Percentiles rank a stretch among this genome's conserved stretches.
phyloP scores from a whole-genome alignment of 2,797 vertebrate genomes.

The Peromyscus melanophrys region DNA sequence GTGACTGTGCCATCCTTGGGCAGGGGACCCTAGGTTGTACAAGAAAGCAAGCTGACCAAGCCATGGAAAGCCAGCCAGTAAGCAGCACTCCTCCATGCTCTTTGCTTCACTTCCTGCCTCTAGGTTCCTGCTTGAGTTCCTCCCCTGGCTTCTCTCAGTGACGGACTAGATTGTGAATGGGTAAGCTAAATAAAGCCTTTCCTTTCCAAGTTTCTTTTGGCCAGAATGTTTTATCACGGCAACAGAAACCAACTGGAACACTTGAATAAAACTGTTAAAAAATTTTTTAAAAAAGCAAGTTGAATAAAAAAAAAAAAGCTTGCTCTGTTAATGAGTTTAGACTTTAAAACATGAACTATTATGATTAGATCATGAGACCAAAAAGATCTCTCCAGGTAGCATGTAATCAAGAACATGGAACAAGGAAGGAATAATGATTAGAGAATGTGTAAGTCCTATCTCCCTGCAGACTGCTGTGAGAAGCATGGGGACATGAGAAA shows the following conservation, averaged over 20 bases:
- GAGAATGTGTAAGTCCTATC: background rate
- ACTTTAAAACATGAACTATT: slow-evolving; percentile 52
- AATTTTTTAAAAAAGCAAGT: background rate
- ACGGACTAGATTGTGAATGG: background rate
- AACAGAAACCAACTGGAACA: background rate
- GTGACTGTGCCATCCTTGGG: background rate
- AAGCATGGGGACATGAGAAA: background rate
- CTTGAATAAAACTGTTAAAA: background rate
- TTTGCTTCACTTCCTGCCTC: background rate
- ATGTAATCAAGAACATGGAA: slow-evolving; percentile 9
- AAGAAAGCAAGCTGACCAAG: background rate
- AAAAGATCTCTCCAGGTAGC: background rate
- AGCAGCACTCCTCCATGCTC: background rate
- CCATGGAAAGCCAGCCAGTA: background rate
- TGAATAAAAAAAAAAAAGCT: background rate
- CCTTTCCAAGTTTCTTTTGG: background rate
- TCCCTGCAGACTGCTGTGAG: slow-evolving; percentile 2
- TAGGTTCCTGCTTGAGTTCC: background rate
- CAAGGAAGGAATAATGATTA: background rate
- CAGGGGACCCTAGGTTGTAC: background rate
- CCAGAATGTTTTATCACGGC: background rate
- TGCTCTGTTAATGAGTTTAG: slow-evolving; percentile 36
- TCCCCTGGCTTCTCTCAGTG: background rate
- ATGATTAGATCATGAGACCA: slow-evolving; percentile 64
- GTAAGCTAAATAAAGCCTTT: slow-evolving; percentile 2